Evolutionary conservation across 2,888 invertebrate genomes (phyloP), one percentile per base, ranked within the genome.

Genomic region (Clunio marinus): DNA sequence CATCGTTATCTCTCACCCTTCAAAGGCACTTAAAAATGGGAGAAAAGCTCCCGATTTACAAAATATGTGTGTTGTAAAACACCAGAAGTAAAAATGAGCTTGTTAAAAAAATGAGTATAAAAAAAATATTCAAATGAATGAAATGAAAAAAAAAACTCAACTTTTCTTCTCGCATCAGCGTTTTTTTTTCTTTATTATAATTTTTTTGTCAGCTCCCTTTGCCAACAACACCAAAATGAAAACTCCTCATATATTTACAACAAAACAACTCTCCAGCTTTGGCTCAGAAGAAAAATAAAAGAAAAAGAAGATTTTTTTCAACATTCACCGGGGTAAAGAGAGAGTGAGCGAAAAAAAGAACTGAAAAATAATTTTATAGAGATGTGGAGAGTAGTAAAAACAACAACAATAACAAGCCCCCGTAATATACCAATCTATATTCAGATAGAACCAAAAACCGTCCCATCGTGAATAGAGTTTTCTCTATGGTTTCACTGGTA

Each of bases 341-440:
- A 63, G 63, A 45, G 63, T n/a, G 41, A 41, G n/a, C 41, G 41
- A 41, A 41, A 63, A 62, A 62, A 63, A 63, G 45, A 59, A 32
- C 59, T 59, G 63, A 63, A 45, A 63, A 63, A 63, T 63, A 63
- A 63, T 63, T 63, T 63, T 63, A 63, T 63, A 63, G 63, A 63
- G 63, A 63, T 63, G 63, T 63, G 63, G 45, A n/a, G n/a, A 45
- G 46, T 45, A 46, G 46, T 46, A 57, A 63, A 45, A 63, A 63
- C 63, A 63, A 63, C 63, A 63, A 63, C 46, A 63, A 63, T 63
- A 63, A 63, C 63, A 63, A 63, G 63, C 63, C 63, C 51, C 63
- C 63, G 45, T 63, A 63, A 63, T 63, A 63, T 46, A 45, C 63
- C 63, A 63, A 63, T 63, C 17, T 63, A 63, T 63, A 63, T 63